These are phyloP conservation scores for Yponomeuta sedellus DNA, from an alignment of 2,888 invertebrate genomes.

Conservation along the genomic window DNA sequence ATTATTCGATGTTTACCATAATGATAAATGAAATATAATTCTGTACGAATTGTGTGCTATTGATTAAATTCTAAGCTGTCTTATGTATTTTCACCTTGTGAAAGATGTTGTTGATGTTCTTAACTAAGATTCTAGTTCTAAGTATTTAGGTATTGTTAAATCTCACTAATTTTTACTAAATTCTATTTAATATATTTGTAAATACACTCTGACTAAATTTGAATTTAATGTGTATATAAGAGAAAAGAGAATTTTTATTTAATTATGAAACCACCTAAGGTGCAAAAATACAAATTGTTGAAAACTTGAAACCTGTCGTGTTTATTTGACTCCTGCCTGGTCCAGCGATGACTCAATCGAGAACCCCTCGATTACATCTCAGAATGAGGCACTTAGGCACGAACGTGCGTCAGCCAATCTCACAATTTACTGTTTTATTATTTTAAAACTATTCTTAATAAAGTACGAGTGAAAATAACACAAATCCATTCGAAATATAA, in stretches of 20 bases:
- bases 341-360: not conserved
- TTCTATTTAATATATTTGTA: conserved; percentile 78
- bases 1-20: conserved; percentile 47
- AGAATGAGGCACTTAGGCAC: not conserved
- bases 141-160: conserved; percentile 71
- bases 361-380: not conserved
- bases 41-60: conserved; percentile 51
- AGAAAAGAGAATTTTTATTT: conserved; percentile 69
- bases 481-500: no score
- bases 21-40: conserved; percentile 49
- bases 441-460: no score
- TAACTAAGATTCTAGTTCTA: conserved; percentile 45
- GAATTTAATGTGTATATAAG: conserved; percentile 76
- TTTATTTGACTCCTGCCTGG: conserved; percentile 24
- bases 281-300: conserved; percentile 74
- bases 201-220: conserved; percentile 76
- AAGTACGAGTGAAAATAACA: no score
- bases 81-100: conserved; percentile 63
- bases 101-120: conserved; percentile 75
- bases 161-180: conserved; percentile 77
- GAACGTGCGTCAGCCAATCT: not conserved
- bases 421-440: no score
- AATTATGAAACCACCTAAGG: conserved; percentile 71
- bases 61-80: conserved; percentile 54
- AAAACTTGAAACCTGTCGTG: conserved; percentile 44